These are phyloP conservation scores for Eueremaeus valkanovi DNA, from an alignment of 2,888 invertebrate species.

Conservation along the genomic window DNA sequence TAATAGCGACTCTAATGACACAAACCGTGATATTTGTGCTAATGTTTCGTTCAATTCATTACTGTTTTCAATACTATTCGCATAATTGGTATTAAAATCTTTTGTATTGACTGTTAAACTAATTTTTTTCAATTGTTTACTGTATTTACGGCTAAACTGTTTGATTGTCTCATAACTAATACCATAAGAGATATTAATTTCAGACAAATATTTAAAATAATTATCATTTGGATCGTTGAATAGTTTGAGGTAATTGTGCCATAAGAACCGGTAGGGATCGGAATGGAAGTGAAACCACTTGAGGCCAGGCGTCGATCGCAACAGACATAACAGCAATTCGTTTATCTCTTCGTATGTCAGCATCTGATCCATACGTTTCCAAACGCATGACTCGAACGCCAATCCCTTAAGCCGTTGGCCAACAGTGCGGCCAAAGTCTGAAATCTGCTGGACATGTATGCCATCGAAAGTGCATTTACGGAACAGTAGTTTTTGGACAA, in stretches of 20 bases:
- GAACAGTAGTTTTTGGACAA: background rate
- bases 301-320: background rate
- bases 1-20: background rate
- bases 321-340: background rate
- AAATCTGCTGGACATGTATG: background rate
- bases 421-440: background rate
- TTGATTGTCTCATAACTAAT: background rate
- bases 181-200: conserved; percentile 4
- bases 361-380: background rate
- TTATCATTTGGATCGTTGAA: background rate
- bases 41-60: conserved; percentile 6
- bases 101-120: background rate
- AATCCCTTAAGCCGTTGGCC: background rate
- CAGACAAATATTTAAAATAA: background rate
- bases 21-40: background rate
- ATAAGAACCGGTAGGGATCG: background rate
- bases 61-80: no score
- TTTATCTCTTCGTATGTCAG: background rate
- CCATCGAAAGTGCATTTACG: background rate
- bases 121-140: background rate
- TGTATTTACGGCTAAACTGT: background rate
- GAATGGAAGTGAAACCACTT: background rate
- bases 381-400: conserved; percentile 7
- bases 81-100: background rate
- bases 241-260: background rate